Conservation (phyloP, 2,797 vertebrate genomes). For the Hafferia zeledoni region DNA sequence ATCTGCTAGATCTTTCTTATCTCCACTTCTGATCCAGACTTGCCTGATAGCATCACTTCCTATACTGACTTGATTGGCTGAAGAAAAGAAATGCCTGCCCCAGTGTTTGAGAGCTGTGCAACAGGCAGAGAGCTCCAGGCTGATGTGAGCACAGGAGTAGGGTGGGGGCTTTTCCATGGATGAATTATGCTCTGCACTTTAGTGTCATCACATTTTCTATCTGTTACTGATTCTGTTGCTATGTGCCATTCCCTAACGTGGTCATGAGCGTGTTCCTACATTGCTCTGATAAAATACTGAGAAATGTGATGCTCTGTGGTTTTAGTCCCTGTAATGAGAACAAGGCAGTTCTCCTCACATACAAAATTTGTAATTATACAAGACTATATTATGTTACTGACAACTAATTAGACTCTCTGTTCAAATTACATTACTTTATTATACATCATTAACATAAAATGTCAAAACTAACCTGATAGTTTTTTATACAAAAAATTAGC, state of each 20-base stretch:
- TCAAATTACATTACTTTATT: slow-evolving; percentile 21
- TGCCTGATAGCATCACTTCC: background rate
- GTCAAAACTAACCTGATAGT: background rate
- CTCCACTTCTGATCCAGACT: background rate
- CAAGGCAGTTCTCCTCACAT: background rate
- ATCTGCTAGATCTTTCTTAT: background rate
- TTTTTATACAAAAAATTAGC: background rate
- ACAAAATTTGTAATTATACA: slow-evolving; percentile 1
- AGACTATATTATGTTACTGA: background rate
- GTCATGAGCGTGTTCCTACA: background rate
- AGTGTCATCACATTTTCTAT: slow-evolving; percentile 19
- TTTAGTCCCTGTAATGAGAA: slow-evolving; percentile 21
- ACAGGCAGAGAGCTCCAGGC: background rate
- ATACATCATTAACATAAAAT: background rate
- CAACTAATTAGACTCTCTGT: slow-evolving; percentile 39
- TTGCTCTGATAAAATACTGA: background rate
- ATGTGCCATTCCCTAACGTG: background rate
- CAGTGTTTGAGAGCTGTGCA: background rate
- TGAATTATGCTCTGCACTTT: background rate
- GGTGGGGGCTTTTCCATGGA: background rate
- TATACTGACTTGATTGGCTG: background rate
- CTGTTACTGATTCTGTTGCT: background rate
- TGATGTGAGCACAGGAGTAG: background rate
- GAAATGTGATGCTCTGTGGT: slow-evolving; percentile 27
- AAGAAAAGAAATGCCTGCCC: background rate